Evolutionary conservation across 2,797 vertebrate species (phyloP).

Genomic region (Arnoldichthys spilopterus): DNA sequence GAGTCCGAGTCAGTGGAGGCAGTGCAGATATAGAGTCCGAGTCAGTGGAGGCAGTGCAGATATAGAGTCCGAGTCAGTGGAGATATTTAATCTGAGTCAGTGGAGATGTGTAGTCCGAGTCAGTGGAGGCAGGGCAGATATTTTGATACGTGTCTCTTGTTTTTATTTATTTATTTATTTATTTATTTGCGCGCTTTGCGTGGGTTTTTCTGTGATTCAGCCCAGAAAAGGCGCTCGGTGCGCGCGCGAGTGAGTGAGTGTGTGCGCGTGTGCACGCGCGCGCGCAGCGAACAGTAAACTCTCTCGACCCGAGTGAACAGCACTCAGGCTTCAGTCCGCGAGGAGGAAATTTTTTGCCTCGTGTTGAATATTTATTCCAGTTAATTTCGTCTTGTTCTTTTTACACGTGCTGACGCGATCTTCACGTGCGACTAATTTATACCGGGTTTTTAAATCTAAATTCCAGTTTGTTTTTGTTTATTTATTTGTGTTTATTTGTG

Average conservation of each 20-base stretch:
- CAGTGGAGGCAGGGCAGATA: neutral
- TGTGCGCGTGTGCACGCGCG: neutral
- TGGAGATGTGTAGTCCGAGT: too few species aligned
- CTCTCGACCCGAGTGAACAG: neutral
- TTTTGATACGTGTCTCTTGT: neutral
- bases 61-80: too few species aligned
- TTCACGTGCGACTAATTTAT: neutral
- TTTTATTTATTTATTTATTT: neutral
- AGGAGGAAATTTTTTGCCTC: neutral
- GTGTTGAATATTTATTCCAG: neutral
- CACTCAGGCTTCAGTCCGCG: neutral
- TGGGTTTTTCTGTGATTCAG: slow-evolving; percentile 18
- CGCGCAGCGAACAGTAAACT: neutral
- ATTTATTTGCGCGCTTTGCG: neutral
- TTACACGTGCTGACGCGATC: neutral
- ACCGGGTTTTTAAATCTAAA: neutral
- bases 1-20: too few species aligned
- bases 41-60: too few species aligned
- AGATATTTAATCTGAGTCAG: too few species aligned
- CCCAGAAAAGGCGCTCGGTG: neutral
- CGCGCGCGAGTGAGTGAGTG: neutral
- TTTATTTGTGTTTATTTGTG: neutral
- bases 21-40: too few species aligned
- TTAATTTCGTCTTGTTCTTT: neutral
- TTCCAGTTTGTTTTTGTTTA: neutral